A percentile compares a stretch with the other conserved stretches of the same genome.
Evolutionary conservation across 2,113 vertebrate species (phyloP).

Genomic region (Gymnarchus niloticus): DNA sequence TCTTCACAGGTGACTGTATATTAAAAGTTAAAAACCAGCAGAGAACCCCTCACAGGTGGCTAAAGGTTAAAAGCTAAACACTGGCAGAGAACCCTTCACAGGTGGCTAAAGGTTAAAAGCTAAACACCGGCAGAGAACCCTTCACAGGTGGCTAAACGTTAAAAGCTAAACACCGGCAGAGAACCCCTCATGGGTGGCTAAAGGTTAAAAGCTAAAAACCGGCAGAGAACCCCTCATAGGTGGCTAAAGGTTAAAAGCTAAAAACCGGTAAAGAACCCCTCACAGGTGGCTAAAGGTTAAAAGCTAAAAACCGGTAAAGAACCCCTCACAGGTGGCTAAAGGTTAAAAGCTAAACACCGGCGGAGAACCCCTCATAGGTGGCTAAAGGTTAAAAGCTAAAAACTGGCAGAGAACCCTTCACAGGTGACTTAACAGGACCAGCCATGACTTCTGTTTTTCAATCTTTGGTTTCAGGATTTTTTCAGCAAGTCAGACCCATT

Average conservation of each 20-base stretch:
- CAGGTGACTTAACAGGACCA: background rate
- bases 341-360: background rate
- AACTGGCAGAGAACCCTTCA: background rate
- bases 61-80: background rate
- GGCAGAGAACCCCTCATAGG: background rate
- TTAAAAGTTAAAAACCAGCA: background rate
- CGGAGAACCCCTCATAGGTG: background rate
- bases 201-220: background rate
- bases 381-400: background rate
- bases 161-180: background rate
- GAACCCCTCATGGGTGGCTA: background rate
- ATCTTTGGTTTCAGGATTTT: constrained; percentile 72
- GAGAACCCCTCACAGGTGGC: background rate
- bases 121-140: background rate
- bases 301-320: background rate
- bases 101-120: background rate
- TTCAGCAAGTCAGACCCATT: constrained; percentile 98
- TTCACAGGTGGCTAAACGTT: background rate
- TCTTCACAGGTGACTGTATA: background rate
- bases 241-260: background rate
- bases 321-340: background rate
- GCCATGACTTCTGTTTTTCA: background rate
- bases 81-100: background rate
- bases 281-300: background rate
- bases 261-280: background rate